Base-by-base conservation (phyloP, 2,113 vertebrate genomes). In the Poeciliopsis occidentalis region DNA sequence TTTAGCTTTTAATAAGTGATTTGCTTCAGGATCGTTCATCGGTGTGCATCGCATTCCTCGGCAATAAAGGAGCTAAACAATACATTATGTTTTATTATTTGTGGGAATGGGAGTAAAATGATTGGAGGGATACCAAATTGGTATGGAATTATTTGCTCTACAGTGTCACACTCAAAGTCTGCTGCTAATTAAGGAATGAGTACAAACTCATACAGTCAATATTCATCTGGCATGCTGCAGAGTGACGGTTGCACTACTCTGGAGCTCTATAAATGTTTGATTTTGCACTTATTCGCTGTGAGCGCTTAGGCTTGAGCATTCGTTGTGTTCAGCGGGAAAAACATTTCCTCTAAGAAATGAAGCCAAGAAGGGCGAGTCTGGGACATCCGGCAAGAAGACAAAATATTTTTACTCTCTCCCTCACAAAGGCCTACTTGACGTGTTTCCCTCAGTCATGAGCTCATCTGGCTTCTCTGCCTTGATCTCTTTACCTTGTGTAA, bases 141-240 rank as follows among this genome's bases (percentile, higher is more conserved):
- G 66, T 84, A 82, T 85, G 51, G 75, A 84, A 85, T 83, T 26
- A 82, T 84, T 88, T 60, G 74, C 72, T 80, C 67, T 41, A 67
- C 67, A 57, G 60, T 72, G 75, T 79, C 76, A 82, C 79, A 76
- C 86, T 86, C 70, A 81, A 89, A 86, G 66, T 80, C 67, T 81
- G 66, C 62, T 75, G 88, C 76, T 87, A 93, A 92, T 92, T 86
- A 75, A 57, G 87, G 80, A 85, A 82, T 69, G 69, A 88, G 68
- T 81, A 88, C 81, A 90, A 91, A 88, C 83, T 82, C 82, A 84
- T 89, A 83, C 89, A 89, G 68, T 81, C 75, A 68, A 75, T 80
- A 82, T 81, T 83, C 68, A 72, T 82, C 81, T 81, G 89, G 82
- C 76, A 72, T 70, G 73, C 66, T 64, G 65, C 61, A 29, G 64